Conservation (phyloP, 2,797 vertebrate genomes). For the Lophius americanus region DNA sequence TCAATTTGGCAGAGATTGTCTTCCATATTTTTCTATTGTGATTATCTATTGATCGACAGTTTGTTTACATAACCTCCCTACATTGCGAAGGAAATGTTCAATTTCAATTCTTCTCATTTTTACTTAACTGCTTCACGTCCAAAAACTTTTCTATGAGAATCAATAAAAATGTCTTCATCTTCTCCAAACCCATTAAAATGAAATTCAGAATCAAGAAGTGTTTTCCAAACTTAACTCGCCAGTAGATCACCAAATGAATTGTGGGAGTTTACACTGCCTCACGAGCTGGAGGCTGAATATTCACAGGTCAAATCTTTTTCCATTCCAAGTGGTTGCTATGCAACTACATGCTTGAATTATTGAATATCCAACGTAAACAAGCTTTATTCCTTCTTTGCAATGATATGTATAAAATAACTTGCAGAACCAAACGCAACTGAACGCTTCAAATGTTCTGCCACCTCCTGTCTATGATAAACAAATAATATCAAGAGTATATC, state of each 20-base stretch:
- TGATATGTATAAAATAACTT: slow-evolving; percentile 39
- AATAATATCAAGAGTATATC: slow-evolving; percentile 7
- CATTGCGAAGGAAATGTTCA: too few species aligned
- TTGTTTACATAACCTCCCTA: too few species aligned
- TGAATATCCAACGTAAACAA: slow-evolving; percentile 59
- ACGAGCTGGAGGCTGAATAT: slow-evolving; percentile 28
- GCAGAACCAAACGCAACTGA: slow-evolving; percentile 31
- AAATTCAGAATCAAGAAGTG: slow-evolving; percentile 8
- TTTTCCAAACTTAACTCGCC: slow-evolving; percentile 18
- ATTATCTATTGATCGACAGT: too few species aligned
- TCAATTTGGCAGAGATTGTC: too few species aligned
- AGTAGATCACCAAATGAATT: slow-evolving; percentile 10
- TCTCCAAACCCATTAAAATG: slow-evolving; percentile 5
- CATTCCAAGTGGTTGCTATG: slow-evolving; percentile 66
- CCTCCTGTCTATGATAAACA: slow-evolving; percentile 38
- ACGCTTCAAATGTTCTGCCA: too few species aligned
- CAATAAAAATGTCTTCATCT: not conserved
- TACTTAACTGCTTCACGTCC: not conserved
- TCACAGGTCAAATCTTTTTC: slow-evolving; percentile 58
- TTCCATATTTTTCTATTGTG: too few species aligned
- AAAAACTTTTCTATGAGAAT: not conserved
- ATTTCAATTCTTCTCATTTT: not conserved
- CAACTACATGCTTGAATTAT: slow-evolving; percentile 56
- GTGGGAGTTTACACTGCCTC: slow-evolving; percentile 45
- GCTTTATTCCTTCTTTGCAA: slow-evolving; percentile 45